These are phyloP conservation scores for Pantherophis vulpinus DNA, from an alignment of 2,797 vertebrate genomes.

Conservation along the genomic window DNA sequence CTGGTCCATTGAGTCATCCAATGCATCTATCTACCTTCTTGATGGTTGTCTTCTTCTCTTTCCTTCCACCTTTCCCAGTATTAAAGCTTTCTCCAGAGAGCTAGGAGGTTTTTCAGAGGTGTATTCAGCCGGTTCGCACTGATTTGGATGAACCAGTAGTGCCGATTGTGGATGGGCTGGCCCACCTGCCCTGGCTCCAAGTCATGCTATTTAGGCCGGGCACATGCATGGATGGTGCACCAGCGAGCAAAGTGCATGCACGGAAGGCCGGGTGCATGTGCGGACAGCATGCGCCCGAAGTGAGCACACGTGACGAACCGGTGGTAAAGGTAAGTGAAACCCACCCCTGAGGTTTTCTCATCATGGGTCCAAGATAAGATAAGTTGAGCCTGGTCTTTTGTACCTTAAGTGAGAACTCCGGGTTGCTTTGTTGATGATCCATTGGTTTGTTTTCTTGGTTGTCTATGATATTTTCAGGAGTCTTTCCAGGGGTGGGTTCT, in stretches of 20 bases:
- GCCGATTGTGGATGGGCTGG: no score
- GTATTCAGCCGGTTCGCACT: no score
- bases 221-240: no score
- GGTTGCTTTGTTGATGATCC: not conserved
- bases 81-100: not conserved
- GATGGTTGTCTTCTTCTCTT: not conserved
- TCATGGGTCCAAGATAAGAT: not conserved
- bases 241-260: no score
- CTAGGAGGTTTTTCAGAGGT: not conserved
- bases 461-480: not conserved
- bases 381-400: not conserved
- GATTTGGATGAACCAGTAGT: no score
- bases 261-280: no score
- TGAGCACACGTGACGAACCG: fast-evolving
- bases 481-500: not conserved
- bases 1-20: not conserved
- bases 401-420: not conserved
- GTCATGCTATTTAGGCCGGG: no score
- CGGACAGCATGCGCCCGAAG: no score
- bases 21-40: not conserved
- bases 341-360: not conserved
- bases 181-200: no score
- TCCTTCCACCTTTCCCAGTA: not conserved
- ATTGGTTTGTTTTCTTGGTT: not conserved
- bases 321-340: no score